phyloP scores from a whole-genome alignment of 2,888 invertebrate genomes.

The Campoplex capitator region DNA sequence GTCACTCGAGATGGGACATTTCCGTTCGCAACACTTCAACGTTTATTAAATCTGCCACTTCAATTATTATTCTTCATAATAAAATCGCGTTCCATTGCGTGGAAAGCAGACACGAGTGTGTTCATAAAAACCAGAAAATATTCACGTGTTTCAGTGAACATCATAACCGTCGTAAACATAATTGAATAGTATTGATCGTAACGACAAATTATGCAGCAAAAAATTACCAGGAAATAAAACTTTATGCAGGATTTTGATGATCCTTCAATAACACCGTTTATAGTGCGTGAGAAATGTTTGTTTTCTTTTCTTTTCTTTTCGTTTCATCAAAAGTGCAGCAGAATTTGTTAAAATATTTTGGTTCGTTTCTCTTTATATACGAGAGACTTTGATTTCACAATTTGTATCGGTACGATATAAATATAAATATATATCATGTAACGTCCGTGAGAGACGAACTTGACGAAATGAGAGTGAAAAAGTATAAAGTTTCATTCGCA shows the following conservation, averaged over 20 bases:
- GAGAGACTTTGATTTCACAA: not conserved
- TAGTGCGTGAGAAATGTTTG: too few species aligned
- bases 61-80: constrained; percentile 4
- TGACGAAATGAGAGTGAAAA: not conserved
- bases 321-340: too few species aligned
- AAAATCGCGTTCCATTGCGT: not conserved
- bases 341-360: not conserved
- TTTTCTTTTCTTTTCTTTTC: too few species aligned
- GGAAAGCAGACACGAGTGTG: not conserved
- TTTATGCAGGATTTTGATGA: too few species aligned
- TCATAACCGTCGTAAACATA: not conserved
- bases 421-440: not conserved
- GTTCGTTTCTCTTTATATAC: not conserved
- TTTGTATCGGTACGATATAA: not conserved
- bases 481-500: not conserved
- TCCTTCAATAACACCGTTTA: too few species aligned
- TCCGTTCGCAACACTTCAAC: not conserved
- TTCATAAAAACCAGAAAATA: not conserved
- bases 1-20: not conserved
- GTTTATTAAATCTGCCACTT: not conserved
- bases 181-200: not conserved
- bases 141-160: not conserved
- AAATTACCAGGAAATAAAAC: too few species aligned
- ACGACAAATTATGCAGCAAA: not conserved
- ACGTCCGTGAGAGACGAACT: too few species aligned